Evolutionary conservation across 1,140 invertebrate genomes (phyloP).

Genomic region (Thalassaphorura encarpata): DNA sequence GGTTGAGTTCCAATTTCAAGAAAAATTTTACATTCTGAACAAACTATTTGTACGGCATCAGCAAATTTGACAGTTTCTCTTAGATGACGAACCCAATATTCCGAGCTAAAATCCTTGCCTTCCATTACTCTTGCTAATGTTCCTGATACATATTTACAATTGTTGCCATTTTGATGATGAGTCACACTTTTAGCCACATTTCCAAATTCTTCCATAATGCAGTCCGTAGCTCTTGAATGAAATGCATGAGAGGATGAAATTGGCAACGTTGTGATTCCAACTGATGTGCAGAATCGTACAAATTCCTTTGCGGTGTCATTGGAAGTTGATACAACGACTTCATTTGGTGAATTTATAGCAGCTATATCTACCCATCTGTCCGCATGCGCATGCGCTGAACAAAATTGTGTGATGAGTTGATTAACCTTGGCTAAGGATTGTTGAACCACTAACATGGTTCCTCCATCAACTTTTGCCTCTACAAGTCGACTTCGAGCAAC

Average conservation of each 20-base stretch:
- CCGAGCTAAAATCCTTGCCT: not conserved
- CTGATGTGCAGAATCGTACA: not conserved
- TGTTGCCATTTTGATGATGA: not conserved
- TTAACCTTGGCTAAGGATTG: too few species aligned
- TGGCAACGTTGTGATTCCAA: not conserved
- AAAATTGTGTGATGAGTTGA: not conserved
- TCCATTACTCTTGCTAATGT: not conserved
- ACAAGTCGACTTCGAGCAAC: not conserved
- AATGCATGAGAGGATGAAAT: slow-evolving; percentile 2
- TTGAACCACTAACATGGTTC: too few species aligned
- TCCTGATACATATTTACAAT: slow-evolving; percentile 5
- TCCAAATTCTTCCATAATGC: slow-evolving; percentile 7
- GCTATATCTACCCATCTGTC: not conserved
- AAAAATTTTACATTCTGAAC: not conserved
- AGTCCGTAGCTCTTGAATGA: slow-evolving; percentile 5
- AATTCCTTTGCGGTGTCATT: not conserved
- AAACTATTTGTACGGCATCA: not conserved
- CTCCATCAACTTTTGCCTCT: too few species aligned
- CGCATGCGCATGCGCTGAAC: not conserved
- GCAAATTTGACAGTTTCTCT: slow-evolving; percentile 10
- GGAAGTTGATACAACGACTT: slow-evolving; percentile 3
- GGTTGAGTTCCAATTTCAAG: slow-evolving; percentile 16
- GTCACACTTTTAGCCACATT: not conserved
- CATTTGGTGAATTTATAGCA: not conserved
- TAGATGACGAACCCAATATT: slow-evolving; percentile 10